Evolutionary conservation across 2,888 invertebrate species (phyloP), one percentile per base, ranked within the genome.

Genomic region (Ethmia dodecea): DNA sequence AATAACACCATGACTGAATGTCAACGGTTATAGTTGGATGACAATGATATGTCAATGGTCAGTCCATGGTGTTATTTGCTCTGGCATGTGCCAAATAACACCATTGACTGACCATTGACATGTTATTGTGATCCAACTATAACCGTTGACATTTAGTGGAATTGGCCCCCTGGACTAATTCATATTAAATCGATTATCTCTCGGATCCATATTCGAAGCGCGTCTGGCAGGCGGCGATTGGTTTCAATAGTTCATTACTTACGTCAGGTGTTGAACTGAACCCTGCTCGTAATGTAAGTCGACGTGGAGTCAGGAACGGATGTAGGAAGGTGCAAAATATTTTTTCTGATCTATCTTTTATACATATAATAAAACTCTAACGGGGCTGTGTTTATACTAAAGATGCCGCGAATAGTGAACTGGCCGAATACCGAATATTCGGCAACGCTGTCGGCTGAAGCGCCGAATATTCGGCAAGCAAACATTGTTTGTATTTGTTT

Each of bases 211-310:
- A 55, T 55, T 53, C 52, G 12, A 37, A 35, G 34, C 39, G 36
- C 53, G 45, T 52, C 44, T 40, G 42, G 27, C 39, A 33, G 38
- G 41, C 43, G 35, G 40, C 44, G 42, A 55, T 54, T 54, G 52
- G 41, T 49, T 33, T 51, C 49, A 47, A 55, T 52, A 55, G 52
- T 55, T 54, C 56, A 55, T 55, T 52, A 55, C 55, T 55, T 55
- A 47, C 45, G 53, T 44, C 55, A 50, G 44, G 41, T 46, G 44
- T 31, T 31, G 48, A 43, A 31, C 13, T 38, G 31, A 37, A 34
- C n/a, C n/a, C n/a, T n/a, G n/a, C n/a, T n/a, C n/a, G 46, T 43
- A 47, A 45, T 45, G 43, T 38, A 50, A 49, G 42, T 10, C 20
- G 27, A 31, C 36, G 31, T 31, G 24, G 10, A 4, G 8, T 1